Percentiles rank a stretch among this genome's conserved stretches.
These are phyloP conservation scores for Leptopilina drosophilae DNA, from an alignment of 2,888 invertebrate species.

Conservation along the genomic window DNA sequence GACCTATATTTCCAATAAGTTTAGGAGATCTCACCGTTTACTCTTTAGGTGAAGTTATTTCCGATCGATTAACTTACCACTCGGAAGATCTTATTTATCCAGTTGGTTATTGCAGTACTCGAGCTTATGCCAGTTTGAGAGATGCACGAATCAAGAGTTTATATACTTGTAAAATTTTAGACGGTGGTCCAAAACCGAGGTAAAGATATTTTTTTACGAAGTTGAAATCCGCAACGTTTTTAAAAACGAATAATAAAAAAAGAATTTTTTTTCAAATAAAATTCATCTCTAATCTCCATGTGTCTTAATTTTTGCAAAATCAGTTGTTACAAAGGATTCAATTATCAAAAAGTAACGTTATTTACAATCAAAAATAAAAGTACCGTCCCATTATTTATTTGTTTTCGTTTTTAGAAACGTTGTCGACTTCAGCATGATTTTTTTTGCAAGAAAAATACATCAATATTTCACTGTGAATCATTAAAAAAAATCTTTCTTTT, in stretches of 20 bases:
- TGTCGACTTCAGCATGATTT: no score
- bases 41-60: slow-evolving; percentile 86
- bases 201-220: no score
- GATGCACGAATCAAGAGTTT: slow-evolving; percentile 85
- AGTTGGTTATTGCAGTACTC: slow-evolving; percentile 87
- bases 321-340: no score
- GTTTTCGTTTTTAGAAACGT: no score
- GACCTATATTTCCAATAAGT: slow-evolving; percentile 85
- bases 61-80: slow-evolving; percentile 84
- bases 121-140: slow-evolving; percentile 85
- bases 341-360: no score
- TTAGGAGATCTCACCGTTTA: slow-evolving; percentile 85
- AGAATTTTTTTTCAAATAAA: no score
- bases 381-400: no score
- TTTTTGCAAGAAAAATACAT: not conserved
- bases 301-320: no score
- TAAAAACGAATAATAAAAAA: no score
- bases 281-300: no score
- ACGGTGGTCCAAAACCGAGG: slow-evolving; percentile 84
- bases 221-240: no score
- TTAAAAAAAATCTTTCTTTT: not conserved
- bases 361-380: no score
- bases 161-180: slow-evolving; percentile 89
- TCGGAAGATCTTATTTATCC: slow-evolving; percentile 86
- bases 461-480: not conserved